Conservation (phyloP, 2,888 invertebrate genomes). For the Toxonevra muliebris region DNA sequence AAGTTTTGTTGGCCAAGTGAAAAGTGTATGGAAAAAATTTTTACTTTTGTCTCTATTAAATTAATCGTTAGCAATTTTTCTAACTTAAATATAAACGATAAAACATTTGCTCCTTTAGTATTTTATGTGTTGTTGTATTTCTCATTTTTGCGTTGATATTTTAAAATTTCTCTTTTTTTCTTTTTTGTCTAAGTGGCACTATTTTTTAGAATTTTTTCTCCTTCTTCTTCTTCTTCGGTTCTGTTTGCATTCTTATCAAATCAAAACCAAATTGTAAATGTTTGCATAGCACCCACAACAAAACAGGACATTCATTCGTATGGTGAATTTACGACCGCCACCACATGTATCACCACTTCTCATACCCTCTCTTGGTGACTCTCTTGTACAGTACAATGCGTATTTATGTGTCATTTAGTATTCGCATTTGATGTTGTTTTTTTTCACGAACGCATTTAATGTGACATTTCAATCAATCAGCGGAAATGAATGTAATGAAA, state of each 20-base stretch:
- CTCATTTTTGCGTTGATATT: not conserved
- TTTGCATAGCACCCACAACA: slow-evolving; percentile 22
- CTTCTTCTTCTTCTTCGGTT: slow-evolving; percentile 19
- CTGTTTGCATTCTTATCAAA: slow-evolving; percentile 53
- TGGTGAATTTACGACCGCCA: too few species aligned
- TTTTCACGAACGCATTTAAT: slow-evolving; percentile 43
- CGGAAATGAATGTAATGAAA: slow-evolving; percentile 12
- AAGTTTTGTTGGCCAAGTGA: not conserved
- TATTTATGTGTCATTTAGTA: slow-evolving; percentile 41
- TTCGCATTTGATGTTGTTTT: slow-evolving; percentile 27
- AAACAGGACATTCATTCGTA: slow-evolving; percentile 1
- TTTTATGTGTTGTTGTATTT: slow-evolving; percentile 15
- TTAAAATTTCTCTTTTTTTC: slow-evolving; percentile 18
- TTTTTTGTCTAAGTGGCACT: slow-evolving; percentile 42
- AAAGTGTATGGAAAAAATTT: slow-evolving; percentile 3
- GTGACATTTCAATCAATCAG: slow-evolving; percentile 62
- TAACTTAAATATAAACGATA: slow-evolving; percentile 55
- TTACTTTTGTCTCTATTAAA: slow-evolving; percentile 60
- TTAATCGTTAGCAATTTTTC: slow-evolving; percentile 62
- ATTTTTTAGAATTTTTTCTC: slow-evolving; percentile 41
- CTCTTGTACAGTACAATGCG: not conserved
- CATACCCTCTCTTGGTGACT: not conserved
- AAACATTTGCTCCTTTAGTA: slow-evolving; percentile 30
- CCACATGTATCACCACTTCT: too few species aligned
- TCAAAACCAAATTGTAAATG: slow-evolving; percentile 54